Evolutionary conservation across 1,140 invertebrate species (phyloP).

Genomic region (Lepidurus apus): DNA sequence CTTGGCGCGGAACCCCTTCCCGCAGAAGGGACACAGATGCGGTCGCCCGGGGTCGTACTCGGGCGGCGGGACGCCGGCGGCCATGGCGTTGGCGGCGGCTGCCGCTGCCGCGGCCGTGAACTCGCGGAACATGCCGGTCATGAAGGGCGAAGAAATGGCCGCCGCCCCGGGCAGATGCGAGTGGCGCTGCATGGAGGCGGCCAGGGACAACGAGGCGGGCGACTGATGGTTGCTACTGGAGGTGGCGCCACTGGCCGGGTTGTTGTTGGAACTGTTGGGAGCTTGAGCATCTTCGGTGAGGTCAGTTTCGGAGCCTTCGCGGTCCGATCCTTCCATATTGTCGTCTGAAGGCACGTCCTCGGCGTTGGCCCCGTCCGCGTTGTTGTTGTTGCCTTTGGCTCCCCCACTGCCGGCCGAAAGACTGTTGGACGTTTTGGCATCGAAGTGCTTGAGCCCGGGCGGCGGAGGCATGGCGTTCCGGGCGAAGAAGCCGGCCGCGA

Average conservation of each 20-base stretch:
- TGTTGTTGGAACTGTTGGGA: slow-evolving; percentile 24
- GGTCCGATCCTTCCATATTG: slow-evolving; percentile 36
- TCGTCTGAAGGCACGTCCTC: slow-evolving; percentile 42
- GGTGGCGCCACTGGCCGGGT: background rate
- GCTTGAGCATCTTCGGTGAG: background rate
- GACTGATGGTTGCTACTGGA: slow-evolving; percentile 45
- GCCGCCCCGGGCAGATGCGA: slow-evolving; percentile 39
- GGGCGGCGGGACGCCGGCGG: slow-evolving; percentile 37
- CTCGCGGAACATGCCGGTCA: slow-evolving; percentile 27
- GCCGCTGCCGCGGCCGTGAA: slow-evolving; percentile 28
- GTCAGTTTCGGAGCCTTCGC: slow-evolving; percentile 25
- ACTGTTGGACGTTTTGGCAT: slow-evolving; percentile 24
- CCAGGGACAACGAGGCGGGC: slow-evolving; percentile 55
- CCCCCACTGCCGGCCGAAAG: slow-evolving; percentile 48
- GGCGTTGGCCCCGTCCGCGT: slow-evolving; percentile 41
- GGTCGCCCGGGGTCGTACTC: slow-evolving; percentile 47
- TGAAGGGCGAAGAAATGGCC: background rate
- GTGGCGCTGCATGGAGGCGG: slow-evolving; percentile 54
- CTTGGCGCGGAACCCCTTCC: slow-evolving; percentile 79
- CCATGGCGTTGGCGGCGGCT: slow-evolving; percentile 36
- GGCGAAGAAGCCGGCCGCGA: slow-evolving; percentile 27
- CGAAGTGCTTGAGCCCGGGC: slow-evolving; percentile 14
- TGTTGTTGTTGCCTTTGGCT: slow-evolving; percentile 35
- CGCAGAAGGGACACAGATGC: slow-evolving; percentile 81
- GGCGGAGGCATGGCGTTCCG: slow-evolving; percentile 27